Percentiles rank a stretch among this genome's conserved stretches.
Conservation (phyloP, 1,140 invertebrate genomes). For the Hylaeus anthracinus region DNA sequence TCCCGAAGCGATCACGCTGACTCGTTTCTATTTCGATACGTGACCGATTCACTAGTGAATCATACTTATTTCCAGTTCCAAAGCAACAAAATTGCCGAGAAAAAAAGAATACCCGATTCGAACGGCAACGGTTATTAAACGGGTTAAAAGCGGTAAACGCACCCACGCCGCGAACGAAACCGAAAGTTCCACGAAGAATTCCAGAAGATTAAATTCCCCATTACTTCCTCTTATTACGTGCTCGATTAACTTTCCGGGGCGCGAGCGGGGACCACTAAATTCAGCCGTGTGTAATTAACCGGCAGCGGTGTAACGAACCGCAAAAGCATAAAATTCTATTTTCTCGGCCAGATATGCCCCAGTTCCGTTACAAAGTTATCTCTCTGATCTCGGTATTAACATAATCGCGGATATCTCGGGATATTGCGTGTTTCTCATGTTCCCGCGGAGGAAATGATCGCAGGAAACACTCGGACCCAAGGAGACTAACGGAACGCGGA, state of each 20-base stretch:
- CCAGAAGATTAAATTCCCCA: conserved; percentile 57
- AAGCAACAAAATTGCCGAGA: too few species aligned
- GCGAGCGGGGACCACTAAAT: conserved; percentile 53
- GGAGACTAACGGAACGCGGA: too few species aligned
- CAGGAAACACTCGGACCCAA: not conserved
- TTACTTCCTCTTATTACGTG: conserved; percentile 64
- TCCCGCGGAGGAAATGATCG: not conserved
- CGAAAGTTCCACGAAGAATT: conserved; percentile 31
- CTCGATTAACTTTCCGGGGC: conserved; percentile 63
- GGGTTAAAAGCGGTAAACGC: not conserved
- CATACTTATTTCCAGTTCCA: not conserved
- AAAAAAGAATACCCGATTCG: too few species aligned
- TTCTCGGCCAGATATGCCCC: conserved; percentile 6
- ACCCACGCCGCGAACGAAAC: not conserved
- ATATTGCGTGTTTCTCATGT: conserved; percentile 10
- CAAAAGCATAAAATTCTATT: conserved; percentile 52
- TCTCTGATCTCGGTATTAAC: not conserved
- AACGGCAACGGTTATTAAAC: not conserved
- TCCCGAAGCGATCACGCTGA: too few species aligned
- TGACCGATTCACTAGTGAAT: not conserved
- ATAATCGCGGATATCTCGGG: conserved; percentile 8
- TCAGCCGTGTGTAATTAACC: conserved; percentile 60
- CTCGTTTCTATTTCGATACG: not conserved
- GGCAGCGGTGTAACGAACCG: conserved; percentile 50
- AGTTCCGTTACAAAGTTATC: not conserved